These are phyloP conservation scores for Aplodontia rufa DNA, from an alignment of 2,113 vertebrate genomes.

Conservation along the genomic window DNA sequence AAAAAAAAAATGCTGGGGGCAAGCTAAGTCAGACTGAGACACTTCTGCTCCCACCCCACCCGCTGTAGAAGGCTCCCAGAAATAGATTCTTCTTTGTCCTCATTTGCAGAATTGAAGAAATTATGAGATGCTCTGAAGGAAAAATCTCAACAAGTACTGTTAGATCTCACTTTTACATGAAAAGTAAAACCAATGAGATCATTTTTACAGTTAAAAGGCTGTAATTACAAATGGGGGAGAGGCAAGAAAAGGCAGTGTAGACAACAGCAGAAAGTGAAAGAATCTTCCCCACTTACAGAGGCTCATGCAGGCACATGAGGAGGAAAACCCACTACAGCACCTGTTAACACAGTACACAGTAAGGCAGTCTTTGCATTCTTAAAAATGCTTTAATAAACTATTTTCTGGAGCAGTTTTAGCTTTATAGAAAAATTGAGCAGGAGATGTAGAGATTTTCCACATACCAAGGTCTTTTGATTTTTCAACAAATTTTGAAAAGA, in stretches of 20 bases:
- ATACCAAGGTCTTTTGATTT: not conserved
- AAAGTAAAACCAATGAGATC: not conserved
- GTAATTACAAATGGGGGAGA: not conserved
- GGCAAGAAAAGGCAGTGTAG: not conserved
- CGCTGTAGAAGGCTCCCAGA: not conserved
- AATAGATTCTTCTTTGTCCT: not conserved
- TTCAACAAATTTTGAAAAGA: not conserved
- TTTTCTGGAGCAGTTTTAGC: not conserved
- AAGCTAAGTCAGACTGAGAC: slow-evolving; percentile 67
- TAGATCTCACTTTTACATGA: not conserved
- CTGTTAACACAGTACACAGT: not conserved
- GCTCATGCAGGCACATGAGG: not conserved
- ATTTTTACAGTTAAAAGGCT: not conserved
- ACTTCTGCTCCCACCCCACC: not conserved
- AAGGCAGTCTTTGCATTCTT: slow-evolving; percentile 48
- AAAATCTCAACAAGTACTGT: not conserved
- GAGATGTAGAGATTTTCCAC: not conserved
- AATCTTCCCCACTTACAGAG: not conserved
- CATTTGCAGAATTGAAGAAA: accelerated
- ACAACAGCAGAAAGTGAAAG: not conserved
- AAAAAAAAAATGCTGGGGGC: slow-evolving; percentile 70
- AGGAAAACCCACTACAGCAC: slow-evolving; percentile 31
- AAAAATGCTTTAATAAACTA: slow-evolving; percentile 17
- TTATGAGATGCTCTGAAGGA: not conserved
- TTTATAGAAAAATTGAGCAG: not conserved